A percentile compares a stretch with the other conserved stretches of the same genome.
phyloP scores from a whole-genome alignment of 2,797 vertebrate genomes.

The Nyctalus aviator region DNA sequence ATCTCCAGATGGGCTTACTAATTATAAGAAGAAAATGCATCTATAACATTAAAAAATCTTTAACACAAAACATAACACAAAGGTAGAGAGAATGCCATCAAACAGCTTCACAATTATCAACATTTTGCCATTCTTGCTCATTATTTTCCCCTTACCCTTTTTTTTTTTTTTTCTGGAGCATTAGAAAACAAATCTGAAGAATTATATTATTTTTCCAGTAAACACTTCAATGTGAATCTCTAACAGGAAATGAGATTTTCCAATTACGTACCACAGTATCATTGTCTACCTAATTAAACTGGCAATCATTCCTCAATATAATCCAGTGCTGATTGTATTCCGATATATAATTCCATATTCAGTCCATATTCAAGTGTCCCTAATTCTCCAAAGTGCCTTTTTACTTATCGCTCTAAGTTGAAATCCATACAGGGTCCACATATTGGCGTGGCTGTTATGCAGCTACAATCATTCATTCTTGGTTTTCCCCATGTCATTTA shows the following conservation, averaged over 20 bases:
- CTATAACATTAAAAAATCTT: not conserved
- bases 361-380: slow-evolving; percentile 12
- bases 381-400: slow-evolving; percentile 51
- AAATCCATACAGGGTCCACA: not conserved
- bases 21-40: slow-evolving; percentile 6
- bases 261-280: not conserved
- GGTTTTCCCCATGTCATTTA: not conserved
- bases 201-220: slow-evolving; percentile 6
- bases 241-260: slow-evolving; percentile 4
- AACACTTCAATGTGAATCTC: not conserved
- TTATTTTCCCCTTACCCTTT: not conserved
- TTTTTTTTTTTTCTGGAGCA: not conserved
- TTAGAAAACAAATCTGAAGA: slow-evolving; percentile 9
- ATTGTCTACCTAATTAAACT: slow-evolving; percentile 12
- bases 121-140: slow-evolving; percentile 10
- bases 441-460: not conserved
- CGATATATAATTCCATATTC: not conserved
- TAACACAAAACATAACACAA: not conserved
- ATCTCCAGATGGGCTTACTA: slow-evolving; percentile 31
- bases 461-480: not conserved
- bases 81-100: not conserved
- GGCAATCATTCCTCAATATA: slow-evolving; percentile 23
- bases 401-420: not conserved
- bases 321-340: slow-evolving; percentile 7
- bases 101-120: not conserved